phyloP scores from a whole-genome alignment of 2,113 vertebrate species.

The Salvelinus fontinalis region DNA sequence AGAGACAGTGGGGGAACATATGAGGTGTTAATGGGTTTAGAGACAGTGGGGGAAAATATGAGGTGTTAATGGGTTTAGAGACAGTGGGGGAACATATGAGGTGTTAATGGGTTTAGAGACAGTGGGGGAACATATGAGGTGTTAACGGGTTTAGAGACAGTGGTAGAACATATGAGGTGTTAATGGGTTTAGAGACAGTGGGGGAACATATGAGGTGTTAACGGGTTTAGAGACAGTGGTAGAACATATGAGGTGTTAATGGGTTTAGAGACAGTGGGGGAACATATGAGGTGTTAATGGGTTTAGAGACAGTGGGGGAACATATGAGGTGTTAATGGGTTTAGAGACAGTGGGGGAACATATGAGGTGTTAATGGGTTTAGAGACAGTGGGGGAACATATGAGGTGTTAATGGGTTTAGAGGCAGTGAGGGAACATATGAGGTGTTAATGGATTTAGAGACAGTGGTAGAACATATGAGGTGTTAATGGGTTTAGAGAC shows the following conservation, averaged over 20 bases:
- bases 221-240: slow-evolving; percentile 58
- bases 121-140: slow-evolving; percentile 57
- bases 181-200: slow-evolving; percentile 54
- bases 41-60: slow-evolving; percentile 56
- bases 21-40: slow-evolving; percentile 59
- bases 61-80: slow-evolving; percentile 59
- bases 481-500: slow-evolving; percentile 59
- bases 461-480: slow-evolving; percentile 63
- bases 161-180: slow-evolving; percentile 64
- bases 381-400: slow-evolving; percentile 63
- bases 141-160: slow-evolving; percentile 60
- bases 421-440: slow-evolving; percentile 56
- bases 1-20: slow-evolving; percentile 62
- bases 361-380: slow-evolving; percentile 61
- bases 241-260: slow-evolving; percentile 65
- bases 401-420: slow-evolving; percentile 59
- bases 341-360: slow-evolving; percentile 54
- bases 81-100: slow-evolving; percentile 63
- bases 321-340: slow-evolving; percentile 65
- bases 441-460: slow-evolving; percentile 59
- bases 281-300: slow-evolving; percentile 62
- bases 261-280: slow-evolving; percentile 54
- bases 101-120: slow-evolving; percentile 60
- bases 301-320: slow-evolving; percentile 57
- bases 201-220: slow-evolving; percentile 60